A percentile compares a stretch with the other conserved stretches of the same genome.
Conservation (phyloP, 2,113 vertebrate species). For the Atractosteus spatula region DNA sequence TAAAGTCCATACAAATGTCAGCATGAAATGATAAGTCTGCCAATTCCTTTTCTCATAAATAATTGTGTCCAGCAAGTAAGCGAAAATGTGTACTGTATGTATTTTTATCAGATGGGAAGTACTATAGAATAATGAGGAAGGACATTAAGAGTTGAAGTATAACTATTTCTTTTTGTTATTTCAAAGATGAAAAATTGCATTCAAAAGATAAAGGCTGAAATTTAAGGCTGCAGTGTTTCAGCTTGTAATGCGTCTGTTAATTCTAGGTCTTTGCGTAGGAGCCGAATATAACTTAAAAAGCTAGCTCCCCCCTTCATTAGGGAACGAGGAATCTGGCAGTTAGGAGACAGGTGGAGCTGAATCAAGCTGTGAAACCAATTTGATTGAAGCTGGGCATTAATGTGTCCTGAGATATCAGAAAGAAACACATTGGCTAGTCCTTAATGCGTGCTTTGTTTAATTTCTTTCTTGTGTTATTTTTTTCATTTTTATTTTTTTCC, state of each 20-base stretch:
- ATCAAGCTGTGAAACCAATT: constrained; percentile 65
- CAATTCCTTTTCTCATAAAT: constrained; percentile 17
- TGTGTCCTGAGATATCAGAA: constrained; percentile 50
- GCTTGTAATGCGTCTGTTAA: constrained; percentile 53
- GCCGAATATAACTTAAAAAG: constrained; percentile 74
- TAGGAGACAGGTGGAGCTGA: constrained; percentile 72
- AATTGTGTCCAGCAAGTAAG: too few relatives aligned
- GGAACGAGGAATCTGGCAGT: constrained; percentile 55
- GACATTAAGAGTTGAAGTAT: too few relatives aligned
- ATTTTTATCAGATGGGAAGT: too few relatives aligned
- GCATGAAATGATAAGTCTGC: constrained; percentile 31
- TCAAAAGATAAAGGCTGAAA: too few relatives aligned
- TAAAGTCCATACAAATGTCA: not conserved
- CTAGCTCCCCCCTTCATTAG: constrained; percentile 73
- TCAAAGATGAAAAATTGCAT: too few relatives aligned
- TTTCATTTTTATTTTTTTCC: constrained; percentile 49
- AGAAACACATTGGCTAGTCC: constrained; percentile 33
- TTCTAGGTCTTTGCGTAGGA: constrained; percentile 79
- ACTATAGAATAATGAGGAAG: too few relatives aligned
- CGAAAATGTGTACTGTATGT: too few relatives aligned
- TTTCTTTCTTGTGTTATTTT: not conserved
- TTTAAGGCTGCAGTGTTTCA: too few relatives aligned
- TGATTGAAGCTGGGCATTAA: constrained; percentile 66
- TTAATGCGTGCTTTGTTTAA: constrained; percentile 30
- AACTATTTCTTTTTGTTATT: too few relatives aligned